Conservation (phyloP, 1,140 invertebrate genomes). For the Euschistus heros region DNA sequence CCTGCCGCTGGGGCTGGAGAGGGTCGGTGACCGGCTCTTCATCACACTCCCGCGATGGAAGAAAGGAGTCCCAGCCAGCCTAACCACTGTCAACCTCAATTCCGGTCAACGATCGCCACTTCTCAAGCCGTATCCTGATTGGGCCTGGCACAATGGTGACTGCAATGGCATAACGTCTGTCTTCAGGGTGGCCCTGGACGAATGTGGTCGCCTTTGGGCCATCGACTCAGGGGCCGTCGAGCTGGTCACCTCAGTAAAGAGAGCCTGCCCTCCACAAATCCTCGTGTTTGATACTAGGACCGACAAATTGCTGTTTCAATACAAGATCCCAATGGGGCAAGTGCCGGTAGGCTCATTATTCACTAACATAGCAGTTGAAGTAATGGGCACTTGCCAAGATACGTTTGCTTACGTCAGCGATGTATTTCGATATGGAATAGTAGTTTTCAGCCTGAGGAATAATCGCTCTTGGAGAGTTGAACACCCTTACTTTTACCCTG, state of each 20-base stretch:
- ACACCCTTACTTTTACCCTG: conserved; percentile 63
- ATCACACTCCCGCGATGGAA: conserved; percentile 59
- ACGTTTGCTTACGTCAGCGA: conserved; percentile 59
- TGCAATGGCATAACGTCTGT: conserved; percentile 62
- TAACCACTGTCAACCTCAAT: conserved; percentile 35
- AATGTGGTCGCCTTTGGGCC: conserved; percentile 57
- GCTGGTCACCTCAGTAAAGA: conserved; percentile 51
- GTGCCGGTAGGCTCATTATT: conserved; percentile 56
- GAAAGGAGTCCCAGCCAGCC: conserved; percentile 57
- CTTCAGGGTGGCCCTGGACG: conserved; percentile 59
- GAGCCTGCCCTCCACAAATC: conserved; percentile 61
- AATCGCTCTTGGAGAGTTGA: conserved; percentile 57
- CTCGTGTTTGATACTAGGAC: conserved; percentile 58
- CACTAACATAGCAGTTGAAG: conserved; percentile 60
- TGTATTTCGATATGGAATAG: conserved; percentile 61
- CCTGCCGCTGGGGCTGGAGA: conserved; percentile 59
- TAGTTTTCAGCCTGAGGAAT: conserved; percentile 55
- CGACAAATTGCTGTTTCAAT: conserved; percentile 48
- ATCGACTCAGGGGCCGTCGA: conserved; percentile 65
- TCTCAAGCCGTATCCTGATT: conserved; percentile 59
- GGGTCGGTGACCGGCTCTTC: conserved; percentile 52
- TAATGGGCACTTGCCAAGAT: conserved; percentile 50
- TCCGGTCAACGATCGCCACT: conserved; percentile 44
- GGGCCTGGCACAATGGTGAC: conserved; percentile 49
- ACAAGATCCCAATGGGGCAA: conserved; percentile 43